Base-by-base conservation (phyloP, 2,888 invertebrate species). In the Molorchus minor region DNA sequence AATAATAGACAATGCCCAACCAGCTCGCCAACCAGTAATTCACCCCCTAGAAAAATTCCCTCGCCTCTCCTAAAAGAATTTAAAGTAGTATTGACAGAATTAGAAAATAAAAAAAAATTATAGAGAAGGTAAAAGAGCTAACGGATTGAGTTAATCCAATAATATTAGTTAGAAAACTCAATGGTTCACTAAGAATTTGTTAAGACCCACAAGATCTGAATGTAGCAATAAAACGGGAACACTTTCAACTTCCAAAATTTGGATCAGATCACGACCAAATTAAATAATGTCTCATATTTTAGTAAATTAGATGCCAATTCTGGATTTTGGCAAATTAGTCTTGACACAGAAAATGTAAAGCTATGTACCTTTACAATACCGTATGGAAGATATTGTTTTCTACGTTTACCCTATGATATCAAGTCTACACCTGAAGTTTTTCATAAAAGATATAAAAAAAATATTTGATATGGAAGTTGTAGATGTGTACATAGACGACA, bases 401-500 rank as follows among this genome's bases (percentile, higher is more conserved):
- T n/a, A n/a, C n/a, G n/a, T 71, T 61, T 61, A 44, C 43, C n/a
- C n/a, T 16, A 29, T 62, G 36, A 25, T 71, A 16, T 67, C 70
- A 38, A 38, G 3, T 16, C 16, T 15, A 8, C n/a, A 13, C 38
- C 15, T 5, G 16, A 38, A 8, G 38, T 16, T 69, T 58, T n/a
- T n/a, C 69, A 73, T 16, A 63, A 55, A 52, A 13, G 45, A 16
- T 66, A 70, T 49, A 49, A 47, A 17, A 43, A n/a, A 68, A 40
- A 59, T 70, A 15, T 68, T 73, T 51, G 64, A 58, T 15, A 56
- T 68, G 33, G 33, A 58, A 29, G 66, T 65, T 7, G 60, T 70
- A 12, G 49, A 64, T 41, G 55, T 69, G 13, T 71, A 71, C 46
- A 59, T 71, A 15, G 71, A 71, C 43, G 68, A 69, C 30, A 45